Base-by-base conservation (phyloP, 2,113 vertebrate genomes). In the Heteronetta atricapilla region DNA sequence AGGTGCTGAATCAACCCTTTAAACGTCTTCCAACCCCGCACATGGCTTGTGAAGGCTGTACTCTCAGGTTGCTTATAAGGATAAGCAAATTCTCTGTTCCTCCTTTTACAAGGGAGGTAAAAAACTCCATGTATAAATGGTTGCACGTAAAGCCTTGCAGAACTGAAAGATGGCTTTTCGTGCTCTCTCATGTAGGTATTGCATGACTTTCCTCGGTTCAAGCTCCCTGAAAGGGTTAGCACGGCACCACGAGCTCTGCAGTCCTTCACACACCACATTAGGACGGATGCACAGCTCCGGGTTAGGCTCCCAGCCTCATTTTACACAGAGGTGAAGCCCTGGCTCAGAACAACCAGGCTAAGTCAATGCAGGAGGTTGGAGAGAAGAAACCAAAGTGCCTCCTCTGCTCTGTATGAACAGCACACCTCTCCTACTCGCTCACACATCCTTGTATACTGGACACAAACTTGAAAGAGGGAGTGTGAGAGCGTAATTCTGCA, bases 391-490 rank as follows among this genome's bases (percentile, higher is more conserved):
- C 74, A 44, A 11, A 40, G 23, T 11, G 28, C 25, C 8, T 77
- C 25, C 46, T 69, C 59, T 23, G 44, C 40, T 36, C 70, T 56
- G 50, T 0, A 2, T 48, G 3, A 22, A 31, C 44, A 77, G 21
- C 70, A 60, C 10, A 10, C 17, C 23, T 25, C 46, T 88, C 21
- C 44, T 18, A 0, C 4, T 46, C 28, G 5, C 31, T 19, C 34
- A 1, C 0, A 1, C 14, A 26, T 52, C 56, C 48, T 21, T 4
- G 0, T 3, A 0, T 2, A 3, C 5, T 4, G 42, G 3, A 52
- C 53, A 15, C 53, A 25, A 55, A 75, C 40, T 42, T 16, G 7
- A n/a, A 53, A 48, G 0, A 48, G 50, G 7, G 19, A 18, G 31
- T 14, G 11, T 7, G 17, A 13, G 42, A 25, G 48, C 53, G 53